Evolutionary conservation across 1,140 invertebrate species (phyloP), one percentile per base, ranked within the genome.

Genomic region (Oncopeltus fasciatus): DNA sequence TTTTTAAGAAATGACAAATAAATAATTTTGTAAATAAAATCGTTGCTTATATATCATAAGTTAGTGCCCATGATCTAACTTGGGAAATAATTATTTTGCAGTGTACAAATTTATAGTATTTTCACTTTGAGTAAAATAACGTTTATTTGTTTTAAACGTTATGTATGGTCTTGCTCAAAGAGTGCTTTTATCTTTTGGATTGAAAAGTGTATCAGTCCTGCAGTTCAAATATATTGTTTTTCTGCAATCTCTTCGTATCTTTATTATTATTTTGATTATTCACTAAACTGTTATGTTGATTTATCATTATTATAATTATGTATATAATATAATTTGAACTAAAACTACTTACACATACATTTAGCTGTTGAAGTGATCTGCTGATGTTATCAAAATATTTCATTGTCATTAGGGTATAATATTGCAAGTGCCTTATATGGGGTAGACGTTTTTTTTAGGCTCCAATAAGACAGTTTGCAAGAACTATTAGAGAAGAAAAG

Each of bases 381-480:
- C 49, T 53, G 24, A 53, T 53, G 26, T 26, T 53, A 16, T 53
- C 21, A 8, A 5, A 38, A 14, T 8, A 38, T 38, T 38, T 38
- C 31, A 38, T 53, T 24, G 14, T 53, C 26, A 53, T 53, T 53
- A 53, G 49, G 21, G 26, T 53, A 53, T 53, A 53, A 38, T 38
- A 38, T 63, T 63, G 62, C 62, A 63, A 63, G 62, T 63, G 62
- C 62, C 62, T 63, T 63, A 63, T 63, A 47, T 53, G 62, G 57
- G 62, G 57, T 63, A 63, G 62, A 57, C 59, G 57, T 59, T 33
- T 33, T 47, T 49, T 59, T 63, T 63, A 57, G 56, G 44, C 62
- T 63, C 62, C 62, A 63, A 59, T 63, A 63, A 63, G 62, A 63
- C 62, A 63, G 44, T 53, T 53, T 63, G 62, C 62, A 63, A 63